Evolutionary conservation across 2,888 invertebrate species (phyloP).

Genomic region (Sesia apiformis): DNA sequence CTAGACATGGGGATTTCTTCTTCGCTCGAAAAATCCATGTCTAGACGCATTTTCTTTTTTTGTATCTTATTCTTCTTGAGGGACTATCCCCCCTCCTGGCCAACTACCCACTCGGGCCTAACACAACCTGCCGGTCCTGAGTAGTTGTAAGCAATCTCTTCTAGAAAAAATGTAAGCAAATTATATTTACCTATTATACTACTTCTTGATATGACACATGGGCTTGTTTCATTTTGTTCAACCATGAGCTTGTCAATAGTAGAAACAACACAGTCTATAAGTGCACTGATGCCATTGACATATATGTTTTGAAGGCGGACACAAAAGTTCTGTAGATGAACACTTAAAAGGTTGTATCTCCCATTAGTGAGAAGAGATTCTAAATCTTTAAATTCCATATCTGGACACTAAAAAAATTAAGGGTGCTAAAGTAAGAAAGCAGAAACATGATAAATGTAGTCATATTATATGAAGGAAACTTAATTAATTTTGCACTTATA

Average conservation of each 20-base stretch:
- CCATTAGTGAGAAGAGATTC: constrained; percentile 77
- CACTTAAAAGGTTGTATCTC: constrained; percentile 72
- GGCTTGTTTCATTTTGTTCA: constrained; percentile 60
- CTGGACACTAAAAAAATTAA: constrained; percentile 77
- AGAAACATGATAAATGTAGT: no score
- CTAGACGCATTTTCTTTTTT: no score
- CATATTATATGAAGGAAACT: no score
- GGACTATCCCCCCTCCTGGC: no score
- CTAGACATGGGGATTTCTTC: no score
- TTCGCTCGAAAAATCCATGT: no score
- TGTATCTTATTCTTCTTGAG: no score
- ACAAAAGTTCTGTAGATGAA: constrained; percentile 76
- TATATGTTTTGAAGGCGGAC: constrained; percentile 73
- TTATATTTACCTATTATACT: constrained; percentile 77
- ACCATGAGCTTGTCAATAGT: constrained; percentile 76
- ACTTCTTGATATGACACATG: constrained; percentile 74
- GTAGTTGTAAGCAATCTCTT: no score
- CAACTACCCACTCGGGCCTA: no score
- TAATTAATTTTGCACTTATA: no score
- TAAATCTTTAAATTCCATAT: constrained; percentile 81
- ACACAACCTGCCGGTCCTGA: no score
- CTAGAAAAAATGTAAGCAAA: neutral
- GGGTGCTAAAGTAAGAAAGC: constrained; percentile 2
- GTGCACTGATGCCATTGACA: constrained; percentile 77
- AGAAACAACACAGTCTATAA: constrained; percentile 77